Conservation (phyloP, 2,113 vertebrate genomes). For the Peucedramus taeniatus region DNA sequence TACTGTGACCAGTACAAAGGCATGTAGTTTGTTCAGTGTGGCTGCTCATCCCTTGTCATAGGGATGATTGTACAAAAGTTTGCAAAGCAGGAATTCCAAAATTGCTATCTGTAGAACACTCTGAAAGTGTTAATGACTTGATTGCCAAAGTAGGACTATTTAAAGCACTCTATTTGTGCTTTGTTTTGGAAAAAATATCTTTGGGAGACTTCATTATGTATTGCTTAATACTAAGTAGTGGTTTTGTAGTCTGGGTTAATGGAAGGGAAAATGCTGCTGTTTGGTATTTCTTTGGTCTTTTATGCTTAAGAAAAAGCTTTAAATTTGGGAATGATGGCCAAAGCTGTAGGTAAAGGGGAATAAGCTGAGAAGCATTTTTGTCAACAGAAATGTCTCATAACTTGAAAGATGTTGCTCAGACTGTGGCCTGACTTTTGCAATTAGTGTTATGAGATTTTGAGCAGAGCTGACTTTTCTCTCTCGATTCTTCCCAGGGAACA, state of each 20-base stretch:
- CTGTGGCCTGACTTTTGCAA: neutral
- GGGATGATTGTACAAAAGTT: neutral
- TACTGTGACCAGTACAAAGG: neutral
- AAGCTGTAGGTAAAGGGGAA: neutral
- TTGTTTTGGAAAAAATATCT: neutral
- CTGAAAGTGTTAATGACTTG: neutral
- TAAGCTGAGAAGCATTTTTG: neutral
- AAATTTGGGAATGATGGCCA: neutral
- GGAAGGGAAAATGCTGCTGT: neutral
- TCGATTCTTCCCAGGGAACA: conserved; percentile 81
- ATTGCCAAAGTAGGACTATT: neutral
- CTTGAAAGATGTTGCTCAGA: neutral
- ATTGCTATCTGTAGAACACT: neutral
- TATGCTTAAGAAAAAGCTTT: neutral
- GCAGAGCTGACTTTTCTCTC: neutral
- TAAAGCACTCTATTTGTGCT: neutral
- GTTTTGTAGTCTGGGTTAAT: neutral
- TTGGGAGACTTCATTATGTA: fast-evolving
- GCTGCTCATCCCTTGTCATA: neutral
- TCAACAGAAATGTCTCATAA: neutral
- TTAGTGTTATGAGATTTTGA: neutral
- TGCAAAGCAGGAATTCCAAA: neutral
- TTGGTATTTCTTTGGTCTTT: neutral
- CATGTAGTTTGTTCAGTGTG: neutral
- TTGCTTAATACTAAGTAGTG: neutral